These are phyloP conservation scores for Enteromius argenteus DNA, from an alignment of 2,797 vertebrate genomes.

Conservation along the genomic window DNA sequence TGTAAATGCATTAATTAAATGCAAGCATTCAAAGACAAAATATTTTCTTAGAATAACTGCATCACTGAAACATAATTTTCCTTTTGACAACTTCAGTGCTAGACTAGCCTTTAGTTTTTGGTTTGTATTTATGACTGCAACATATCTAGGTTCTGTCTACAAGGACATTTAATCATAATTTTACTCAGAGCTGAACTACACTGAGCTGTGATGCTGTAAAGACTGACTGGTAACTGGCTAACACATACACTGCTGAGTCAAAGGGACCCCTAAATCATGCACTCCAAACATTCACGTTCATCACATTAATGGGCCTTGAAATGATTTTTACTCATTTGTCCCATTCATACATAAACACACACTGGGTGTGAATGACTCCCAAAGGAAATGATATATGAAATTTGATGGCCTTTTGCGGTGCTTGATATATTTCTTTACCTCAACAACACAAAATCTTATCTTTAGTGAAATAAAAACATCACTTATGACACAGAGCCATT, in stretches of 20 bases:
- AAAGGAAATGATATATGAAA: slow-evolving; percentile 36
- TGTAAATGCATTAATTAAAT: slow-evolving; percentile 3
- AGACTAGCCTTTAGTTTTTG: slow-evolving; percentile 15
- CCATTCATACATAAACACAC: slow-evolving; percentile 24
- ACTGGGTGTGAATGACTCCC: slow-evolving; percentile 24
- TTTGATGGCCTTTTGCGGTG: slow-evolving; percentile 11
- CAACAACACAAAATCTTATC: slow-evolving; percentile 40
- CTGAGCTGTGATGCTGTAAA: not conserved
- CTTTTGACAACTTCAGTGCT: not conserved
- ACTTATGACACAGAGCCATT: slow-evolving; percentile 48
- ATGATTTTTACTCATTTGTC: slow-evolving; percentile 34
- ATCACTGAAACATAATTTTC: not conserved
- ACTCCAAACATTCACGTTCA: slow-evolving; percentile 10
- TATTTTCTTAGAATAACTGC: not conserved
- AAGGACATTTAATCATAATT: slow-evolving; percentile 17
- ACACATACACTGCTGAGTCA: slow-evolving; percentile 1
- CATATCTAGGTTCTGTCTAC: slow-evolving; percentile 5
- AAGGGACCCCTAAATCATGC: slow-evolving; percentile 29
- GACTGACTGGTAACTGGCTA: slow-evolving; percentile 5
- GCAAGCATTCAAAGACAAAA: not conserved
- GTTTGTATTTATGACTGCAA: slow-evolving; percentile 1
- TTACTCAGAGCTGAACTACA: slow-evolving; percentile 7
- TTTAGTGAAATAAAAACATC: slow-evolving; percentile 49
- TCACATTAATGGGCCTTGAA: slow-evolving; percentile 32
- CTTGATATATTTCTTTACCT: slow-evolving; percentile 32